Evolutionary conservation across 2,113 vertebrate species (phyloP).

Genomic region (Gymnogyps californianus): DNA sequence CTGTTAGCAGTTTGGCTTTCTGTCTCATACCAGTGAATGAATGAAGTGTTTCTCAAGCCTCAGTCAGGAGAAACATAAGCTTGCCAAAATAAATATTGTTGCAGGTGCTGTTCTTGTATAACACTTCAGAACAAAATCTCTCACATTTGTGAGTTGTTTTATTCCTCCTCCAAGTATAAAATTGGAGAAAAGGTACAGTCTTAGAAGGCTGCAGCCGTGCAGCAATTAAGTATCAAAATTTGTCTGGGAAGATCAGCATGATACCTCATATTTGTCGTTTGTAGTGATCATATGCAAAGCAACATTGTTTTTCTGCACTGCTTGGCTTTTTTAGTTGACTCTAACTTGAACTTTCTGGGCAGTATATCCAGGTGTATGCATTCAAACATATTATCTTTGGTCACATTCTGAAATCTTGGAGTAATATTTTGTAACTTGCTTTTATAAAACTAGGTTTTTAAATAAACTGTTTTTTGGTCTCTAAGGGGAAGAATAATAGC

Average conservation of each 20-base stretch:
- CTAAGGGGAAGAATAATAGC: neutral
- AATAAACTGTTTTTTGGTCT: neutral
- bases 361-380: neutral
- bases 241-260: rapidly evolving
- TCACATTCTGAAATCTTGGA: neutral
- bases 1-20: neutral
- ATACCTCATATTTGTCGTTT: neutral
- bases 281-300: neutral
- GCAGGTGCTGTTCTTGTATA: neutral
- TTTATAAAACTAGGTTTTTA: neutral
- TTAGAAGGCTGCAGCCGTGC: neutral
- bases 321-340: neutral
- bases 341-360: neutral
- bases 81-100: neutral
- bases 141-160: neutral
- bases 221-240: neutral
- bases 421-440: neutral
- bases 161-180: neutral
- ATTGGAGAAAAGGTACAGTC: neutral
- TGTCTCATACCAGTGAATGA: neutral
- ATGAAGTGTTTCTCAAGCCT: neutral
- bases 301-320: neutral
- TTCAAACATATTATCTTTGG: rapidly evolving
- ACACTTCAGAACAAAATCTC: neutral
- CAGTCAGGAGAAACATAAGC: neutral